Conservation (phyloP, 2,888 invertebrate genomes). For the Aromia moschata region DNA sequence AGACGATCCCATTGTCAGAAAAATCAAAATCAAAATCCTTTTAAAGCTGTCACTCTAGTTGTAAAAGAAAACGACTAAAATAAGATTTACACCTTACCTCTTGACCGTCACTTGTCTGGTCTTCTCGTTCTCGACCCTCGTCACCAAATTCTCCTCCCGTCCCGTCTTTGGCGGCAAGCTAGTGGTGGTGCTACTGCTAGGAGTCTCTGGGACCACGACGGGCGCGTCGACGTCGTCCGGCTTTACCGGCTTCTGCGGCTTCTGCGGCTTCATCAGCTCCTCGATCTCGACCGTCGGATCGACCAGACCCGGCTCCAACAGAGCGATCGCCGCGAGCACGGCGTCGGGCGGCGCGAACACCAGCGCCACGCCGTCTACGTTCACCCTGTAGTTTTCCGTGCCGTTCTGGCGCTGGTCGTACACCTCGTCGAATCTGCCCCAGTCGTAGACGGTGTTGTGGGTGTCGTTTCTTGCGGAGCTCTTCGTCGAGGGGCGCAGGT, state of each 20-base stretch:
- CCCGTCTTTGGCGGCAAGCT: constrained; percentile 3
- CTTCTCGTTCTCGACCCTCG: constrained; percentile 2
- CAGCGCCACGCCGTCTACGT: constrained; percentile 73
- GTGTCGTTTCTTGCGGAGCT: background rate
- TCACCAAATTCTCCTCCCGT: constrained; percentile 1
- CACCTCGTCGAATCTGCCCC: constrained; percentile 49
- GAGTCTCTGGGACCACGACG: constrained; percentile 4
- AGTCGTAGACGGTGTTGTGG: constrained; percentile 31
- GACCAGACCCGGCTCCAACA: constrained; percentile 56
- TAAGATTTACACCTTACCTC: too few species aligned
- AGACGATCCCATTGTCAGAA: too few species aligned
- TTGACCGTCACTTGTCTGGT: constrained; percentile 4
- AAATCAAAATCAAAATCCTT: too few species aligned
- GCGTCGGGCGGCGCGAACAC: constrained; percentile 70
- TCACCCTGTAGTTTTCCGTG: constrained; percentile 76
- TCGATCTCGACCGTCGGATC: constrained; percentile 33
- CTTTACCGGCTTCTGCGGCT: background rate
- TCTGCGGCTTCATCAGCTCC: background rate
- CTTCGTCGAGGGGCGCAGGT: constrained; percentile 3
- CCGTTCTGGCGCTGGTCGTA: constrained; percentile 83
- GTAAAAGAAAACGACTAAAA: too few species aligned
- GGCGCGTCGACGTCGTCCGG: too few species aligned
- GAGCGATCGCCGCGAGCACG: constrained; percentile 67
- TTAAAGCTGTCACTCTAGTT: too few species aligned
- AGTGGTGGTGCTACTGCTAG: constrained; percentile 24